A percentile compares a stretch with the other conserved stretches of the same genome.
phyloP scores from a whole-genome alignment of 2,888 invertebrate species.

The Nasonovia ribisnigri region DNA sequence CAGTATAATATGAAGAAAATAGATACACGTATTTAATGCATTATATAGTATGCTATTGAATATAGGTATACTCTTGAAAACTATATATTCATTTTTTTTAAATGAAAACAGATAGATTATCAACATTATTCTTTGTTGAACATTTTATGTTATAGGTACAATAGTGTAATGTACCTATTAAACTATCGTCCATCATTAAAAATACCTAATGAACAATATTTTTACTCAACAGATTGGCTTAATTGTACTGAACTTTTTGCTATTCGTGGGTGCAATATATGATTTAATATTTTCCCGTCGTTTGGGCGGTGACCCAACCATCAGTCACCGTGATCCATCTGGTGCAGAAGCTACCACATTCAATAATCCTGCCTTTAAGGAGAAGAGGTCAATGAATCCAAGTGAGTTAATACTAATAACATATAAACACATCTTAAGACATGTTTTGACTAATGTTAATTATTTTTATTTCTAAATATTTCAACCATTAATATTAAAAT shows the following conservation, averaged over 20 bases:
- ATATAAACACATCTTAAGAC: background rate
- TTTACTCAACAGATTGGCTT: conserved; percentile 77
- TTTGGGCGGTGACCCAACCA: conserved; percentile 85
- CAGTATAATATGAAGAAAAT: background rate
- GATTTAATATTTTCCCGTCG: conserved; percentile 84
- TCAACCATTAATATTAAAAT: background rate
- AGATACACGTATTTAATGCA: background rate
- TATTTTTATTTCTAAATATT: background rate
- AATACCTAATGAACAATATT: background rate
- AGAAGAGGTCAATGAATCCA: conserved; percentile 70
- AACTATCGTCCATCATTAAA: background rate
- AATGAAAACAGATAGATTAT: background rate
- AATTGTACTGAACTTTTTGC: conserved; percentile 80
- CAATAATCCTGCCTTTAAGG: conserved; percentile 89
- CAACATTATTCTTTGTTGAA: background rate
- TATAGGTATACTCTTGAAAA: background rate
- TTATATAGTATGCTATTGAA: background rate
- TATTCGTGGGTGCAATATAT: conserved; percentile 84
- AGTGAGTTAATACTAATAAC: conserved; percentile 45
- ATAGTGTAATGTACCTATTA: background rate
- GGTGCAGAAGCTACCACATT: conserved; percentile 80
- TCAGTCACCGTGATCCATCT: conserved; percentile 73
- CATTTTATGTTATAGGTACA: background rate
- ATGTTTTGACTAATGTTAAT: background rate
- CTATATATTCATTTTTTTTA: background rate